These are phyloP conservation scores for Crotalus helleri DNA, from an alignment of 2,113 vertebrate genomes.

Conservation along the genomic window DNA sequence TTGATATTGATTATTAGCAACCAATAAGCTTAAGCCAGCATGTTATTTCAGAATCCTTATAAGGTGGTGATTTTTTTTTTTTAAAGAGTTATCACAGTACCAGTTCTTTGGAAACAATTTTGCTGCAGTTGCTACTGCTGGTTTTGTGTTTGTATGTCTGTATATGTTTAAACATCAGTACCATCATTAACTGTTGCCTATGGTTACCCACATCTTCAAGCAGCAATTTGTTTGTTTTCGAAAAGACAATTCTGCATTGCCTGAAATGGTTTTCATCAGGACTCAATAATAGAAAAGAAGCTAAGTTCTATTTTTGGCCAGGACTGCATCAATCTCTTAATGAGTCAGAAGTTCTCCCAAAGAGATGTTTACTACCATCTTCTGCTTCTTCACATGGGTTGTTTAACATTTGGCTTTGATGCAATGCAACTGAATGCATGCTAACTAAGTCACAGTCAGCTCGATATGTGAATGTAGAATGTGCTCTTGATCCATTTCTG, in stretches of 20 bases:
- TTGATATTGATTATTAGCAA: background rate
- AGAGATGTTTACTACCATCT: background rate
- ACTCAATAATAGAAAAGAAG: background rate
- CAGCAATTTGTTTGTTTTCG: slow-evolving; percentile 10
- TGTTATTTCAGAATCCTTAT: background rate
- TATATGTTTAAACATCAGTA: background rate
- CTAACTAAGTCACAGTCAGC: background rate
- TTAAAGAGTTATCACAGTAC: background rate
- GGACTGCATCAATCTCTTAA: background rate
- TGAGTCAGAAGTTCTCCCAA: background rate
- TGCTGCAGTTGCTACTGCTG: background rate
- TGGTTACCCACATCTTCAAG: slow-evolving; percentile 18
- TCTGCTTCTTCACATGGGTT: background rate
- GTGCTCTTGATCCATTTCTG: background rate
- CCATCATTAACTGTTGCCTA: slow-evolving; percentile 23
- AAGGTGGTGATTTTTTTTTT: background rate
- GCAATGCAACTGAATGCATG: background rate
- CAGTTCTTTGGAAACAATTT: slow-evolving; percentile 16
- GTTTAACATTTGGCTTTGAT: background rate
- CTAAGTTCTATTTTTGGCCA: background rate
- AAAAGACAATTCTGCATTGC: slow-evolving; percentile 23
- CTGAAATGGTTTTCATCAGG: background rate
- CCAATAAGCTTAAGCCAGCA: background rate
- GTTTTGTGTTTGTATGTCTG: background rate
- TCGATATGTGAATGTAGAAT: background rate